Conservation (phyloP, 2,113 vertebrate species). For the Oncorhynchus clarkii region DNA sequence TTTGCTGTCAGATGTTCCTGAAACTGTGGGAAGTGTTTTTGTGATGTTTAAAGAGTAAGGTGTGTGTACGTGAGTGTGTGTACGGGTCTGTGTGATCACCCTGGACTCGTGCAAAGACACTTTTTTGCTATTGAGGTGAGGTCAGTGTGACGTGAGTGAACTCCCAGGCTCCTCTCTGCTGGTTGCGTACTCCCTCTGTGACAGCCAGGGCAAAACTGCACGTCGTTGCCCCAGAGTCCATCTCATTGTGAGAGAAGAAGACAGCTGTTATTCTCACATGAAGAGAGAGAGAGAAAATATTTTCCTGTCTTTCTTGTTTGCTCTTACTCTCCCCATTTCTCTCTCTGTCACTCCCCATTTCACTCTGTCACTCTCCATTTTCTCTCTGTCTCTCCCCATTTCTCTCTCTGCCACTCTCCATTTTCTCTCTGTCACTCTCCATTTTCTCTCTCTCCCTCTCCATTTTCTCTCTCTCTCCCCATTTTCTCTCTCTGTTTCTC, state of each 20-base stretch:
- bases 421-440: too few relatives aligned
- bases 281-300: not conserved
- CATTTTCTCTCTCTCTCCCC: too few relatives aligned
- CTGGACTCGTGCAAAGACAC: conserved; percentile 13
- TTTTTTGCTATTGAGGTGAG: conserved; percentile 21
- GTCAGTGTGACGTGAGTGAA: conserved; percentile 16
- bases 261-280: not conserved
- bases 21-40: not conserved
- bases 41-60: too few relatives aligned
- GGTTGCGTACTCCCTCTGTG: not conserved
- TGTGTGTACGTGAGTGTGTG: not conserved
- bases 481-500: too few relatives aligned
- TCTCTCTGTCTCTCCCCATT: too few relatives aligned
- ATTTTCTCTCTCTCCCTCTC: too few relatives aligned
- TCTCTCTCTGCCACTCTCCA: too few relatives aligned
- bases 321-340: not conserved
- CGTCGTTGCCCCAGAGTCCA: not conserved
- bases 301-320: not conserved
- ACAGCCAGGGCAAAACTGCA: not conserved
- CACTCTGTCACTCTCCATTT: not conserved
- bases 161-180: conserved; percentile 3
- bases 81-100: not conserved
- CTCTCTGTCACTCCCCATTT: not conserved
- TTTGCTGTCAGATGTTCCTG: not conserved
- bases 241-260: not conserved